A percentile compares a stretch with the other conserved stretches of the same genome.
These are phyloP conservation scores for Eptatretus atami DNA, from an alignment of 2,797 vertebrate species.

Conservation along the genomic window DNA sequence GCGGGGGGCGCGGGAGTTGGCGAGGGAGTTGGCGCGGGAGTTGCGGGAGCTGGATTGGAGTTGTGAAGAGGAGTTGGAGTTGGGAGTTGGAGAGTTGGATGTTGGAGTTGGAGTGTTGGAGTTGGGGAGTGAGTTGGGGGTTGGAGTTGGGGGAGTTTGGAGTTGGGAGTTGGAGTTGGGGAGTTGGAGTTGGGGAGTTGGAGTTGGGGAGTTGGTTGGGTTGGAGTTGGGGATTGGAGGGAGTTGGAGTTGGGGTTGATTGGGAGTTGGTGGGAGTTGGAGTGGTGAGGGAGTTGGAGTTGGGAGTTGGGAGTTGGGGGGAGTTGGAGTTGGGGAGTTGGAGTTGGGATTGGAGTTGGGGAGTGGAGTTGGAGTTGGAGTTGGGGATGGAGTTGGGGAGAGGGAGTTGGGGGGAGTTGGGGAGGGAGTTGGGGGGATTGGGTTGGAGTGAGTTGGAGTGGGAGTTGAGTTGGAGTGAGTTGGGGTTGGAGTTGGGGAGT, in stretches of 20 bases:
- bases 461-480: background rate
- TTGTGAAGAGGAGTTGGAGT: too few species aligned
- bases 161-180: too few species aligned
- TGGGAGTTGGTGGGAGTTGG: background rate
- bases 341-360: background rate
- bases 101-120: background rate
- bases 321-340: background rate
- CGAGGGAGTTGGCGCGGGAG: background rate
- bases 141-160: too few species aligned
- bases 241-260: background rate
- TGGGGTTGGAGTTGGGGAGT: background rate
- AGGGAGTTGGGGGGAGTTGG: background rate
- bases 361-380: background rate
- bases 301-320: background rate
- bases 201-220: background rate
- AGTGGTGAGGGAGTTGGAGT: background rate
- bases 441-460: background rate
- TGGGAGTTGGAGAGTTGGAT: background rate
- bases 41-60: background rate
- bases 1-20: background rate
- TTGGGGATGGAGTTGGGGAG: background rate
- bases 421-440: background rate
- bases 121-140: too few species aligned
- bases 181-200: background rate
- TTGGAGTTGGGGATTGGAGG: background rate